Conservation (phyloP, 2,113 vertebrate genomes). For the Strigops habroptila region DNA sequence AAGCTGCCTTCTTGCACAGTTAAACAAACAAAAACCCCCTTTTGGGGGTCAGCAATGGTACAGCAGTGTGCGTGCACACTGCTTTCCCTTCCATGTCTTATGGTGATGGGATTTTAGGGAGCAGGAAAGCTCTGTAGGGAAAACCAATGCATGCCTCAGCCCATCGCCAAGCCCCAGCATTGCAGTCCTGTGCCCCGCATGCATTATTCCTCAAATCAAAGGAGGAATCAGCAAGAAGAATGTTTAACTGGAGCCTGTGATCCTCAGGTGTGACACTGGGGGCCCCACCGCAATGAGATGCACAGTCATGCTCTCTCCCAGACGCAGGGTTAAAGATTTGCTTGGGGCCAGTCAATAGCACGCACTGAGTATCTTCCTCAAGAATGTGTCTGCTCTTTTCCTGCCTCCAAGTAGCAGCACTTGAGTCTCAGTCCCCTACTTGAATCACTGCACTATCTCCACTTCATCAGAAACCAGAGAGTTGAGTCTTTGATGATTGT, state of each 20-base stretch:
- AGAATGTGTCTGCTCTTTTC: slow-evolving; percentile 68
- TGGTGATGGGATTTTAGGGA: neutral
- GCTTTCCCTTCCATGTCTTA: neutral
- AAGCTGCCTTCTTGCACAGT: neutral
- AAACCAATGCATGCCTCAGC: neutral
- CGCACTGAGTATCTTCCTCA: slow-evolving; percentile 67
- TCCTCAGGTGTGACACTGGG: slow-evolving; percentile 62
- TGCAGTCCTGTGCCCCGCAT: neutral
- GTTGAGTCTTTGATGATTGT: slow-evolving; percentile 74
- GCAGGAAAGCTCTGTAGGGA: neutral
- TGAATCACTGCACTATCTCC: slow-evolving; percentile 73
- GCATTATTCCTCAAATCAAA: slow-evolving; percentile 30
- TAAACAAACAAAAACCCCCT: neutral
- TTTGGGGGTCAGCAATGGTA: neutral
- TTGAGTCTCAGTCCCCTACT: slow-evolving; percentile 70
- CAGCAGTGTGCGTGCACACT: neutral
- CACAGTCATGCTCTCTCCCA: slow-evolving; percentile 68
- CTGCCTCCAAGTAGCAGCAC: slow-evolving; percentile 65
- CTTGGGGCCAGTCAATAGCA: slow-evolving; percentile 72
- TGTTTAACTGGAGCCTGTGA: slow-evolving; percentile 48
- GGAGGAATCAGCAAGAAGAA: neutral
- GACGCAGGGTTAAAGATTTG: slow-evolving; percentile 74
- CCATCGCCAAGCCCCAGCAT: neutral
- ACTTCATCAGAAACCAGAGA: slow-evolving; percentile 72
- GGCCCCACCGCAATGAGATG: slow-evolving; percentile 69